Evolutionary conservation across 1,140 invertebrate species (phyloP).

Genomic region (Drosophila oshimai): DNA sequence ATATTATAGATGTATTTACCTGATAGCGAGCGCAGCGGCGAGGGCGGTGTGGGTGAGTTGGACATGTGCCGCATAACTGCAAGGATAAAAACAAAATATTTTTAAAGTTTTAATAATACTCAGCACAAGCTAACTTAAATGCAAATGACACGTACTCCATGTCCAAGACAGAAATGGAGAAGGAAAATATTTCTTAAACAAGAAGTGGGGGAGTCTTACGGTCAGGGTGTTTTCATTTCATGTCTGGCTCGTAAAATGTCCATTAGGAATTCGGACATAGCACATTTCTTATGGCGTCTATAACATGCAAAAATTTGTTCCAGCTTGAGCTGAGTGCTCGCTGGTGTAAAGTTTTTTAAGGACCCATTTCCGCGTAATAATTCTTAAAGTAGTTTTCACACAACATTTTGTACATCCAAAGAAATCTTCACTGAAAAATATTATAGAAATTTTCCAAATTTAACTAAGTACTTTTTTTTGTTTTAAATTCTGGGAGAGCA

Average conservation of each 20-base stretch:
- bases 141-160: constrained; percentile 68
- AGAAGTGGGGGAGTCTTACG: not conserved
- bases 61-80: constrained; percentile 81
- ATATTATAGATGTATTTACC: constrained; percentile 56
- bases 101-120: constrained; percentile 22
- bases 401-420: not conserved
- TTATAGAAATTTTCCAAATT: too few relatives aligned
- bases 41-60: constrained; percentile 76
- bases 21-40: constrained; percentile 77
- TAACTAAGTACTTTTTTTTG: too few relatives aligned
- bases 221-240: constrained; percentile 11
- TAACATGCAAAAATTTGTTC: constrained; percentile 67
- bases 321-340: constrained; percentile 26
- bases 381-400: constrained; percentile 23
- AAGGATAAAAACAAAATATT: constrained; percentile 40
- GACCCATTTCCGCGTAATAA: constrained; percentile 12
- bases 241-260: constrained; percentile 72
- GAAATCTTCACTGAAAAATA: not conserved
- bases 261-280: constrained; percentile 75
- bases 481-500: too few relatives aligned
- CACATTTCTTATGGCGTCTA: constrained; percentile 41
- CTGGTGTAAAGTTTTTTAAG: constrained; percentile 64
- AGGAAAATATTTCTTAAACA: not conserved
- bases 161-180: not conserved
- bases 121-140: constrained; percentile 8